Evolutionary conservation across 2,113 vertebrate genomes (phyloP), one percentile per base, ranked within the genome.

Genomic region (Peucedramus taeniatus): DNA sequence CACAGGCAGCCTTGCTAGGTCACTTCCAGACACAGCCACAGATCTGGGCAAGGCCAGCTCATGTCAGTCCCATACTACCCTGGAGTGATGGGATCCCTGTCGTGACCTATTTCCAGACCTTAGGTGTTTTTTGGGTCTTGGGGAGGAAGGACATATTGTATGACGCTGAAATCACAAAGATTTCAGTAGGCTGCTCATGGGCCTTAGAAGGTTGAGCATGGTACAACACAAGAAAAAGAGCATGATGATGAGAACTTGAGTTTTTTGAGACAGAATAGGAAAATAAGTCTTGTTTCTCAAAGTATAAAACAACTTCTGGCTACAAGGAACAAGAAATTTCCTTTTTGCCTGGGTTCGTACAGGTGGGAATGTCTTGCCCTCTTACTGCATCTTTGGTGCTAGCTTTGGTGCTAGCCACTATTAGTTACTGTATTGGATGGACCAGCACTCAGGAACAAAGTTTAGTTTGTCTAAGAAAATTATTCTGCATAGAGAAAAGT

Each of bases 151-250:
- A 31, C 5, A 7, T 50, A 21, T 4, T 35, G 6, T 18, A 15
- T 30, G 30, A 59, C 14, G 56, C 71, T 50, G 68, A 81, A 94
- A 72, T 64, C 10, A n/a, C 5, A 13, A 59, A 61, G 6, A 53
- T 42, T 74, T 82, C 37, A 59, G 30, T 16, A 35, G 50, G 19
- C 24, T 83, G 49, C 30, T 91, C 12, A n/a, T 0, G 3, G 21
- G 20, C 23, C 23, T 75, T 50, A 23, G 63, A 59, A 16, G 6
- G 14, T 23, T 30, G 49, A n/a, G 33, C 35, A 39, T 14, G 27
- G 21, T 51, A 24, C 0, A 0, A 61, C 22, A n/a, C 0, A 5
- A 74, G 45, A 69, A 81, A 74, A 91, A 66, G 35, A 60, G 6
- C 45, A 30, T 40, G 54, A 64, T 13, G 2, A 26, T 61, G 69